Percentiles rank a stretch among this genome's conserved stretches.
Evolutionary conservation across 2,797 vertebrate genomes (phyloP).

Genomic region (Pteronotus mesoamericanus): DNA sequence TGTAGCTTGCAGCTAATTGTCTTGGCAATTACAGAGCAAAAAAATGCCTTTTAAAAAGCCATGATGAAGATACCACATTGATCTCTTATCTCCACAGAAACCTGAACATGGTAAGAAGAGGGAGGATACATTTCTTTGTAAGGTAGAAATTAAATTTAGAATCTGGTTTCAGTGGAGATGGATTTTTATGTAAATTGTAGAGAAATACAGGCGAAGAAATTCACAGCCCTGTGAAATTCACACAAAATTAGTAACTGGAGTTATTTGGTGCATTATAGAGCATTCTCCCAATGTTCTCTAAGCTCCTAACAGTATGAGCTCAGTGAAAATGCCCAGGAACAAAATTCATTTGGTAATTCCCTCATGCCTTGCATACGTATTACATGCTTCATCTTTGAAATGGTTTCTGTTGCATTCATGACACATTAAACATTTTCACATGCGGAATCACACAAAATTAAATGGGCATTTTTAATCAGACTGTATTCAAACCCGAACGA

Average conservation of each 20-base stretch:
- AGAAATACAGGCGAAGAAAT: constrained; percentile 29
- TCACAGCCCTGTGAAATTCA: neutral
- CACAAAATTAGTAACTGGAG: constrained; percentile 19
- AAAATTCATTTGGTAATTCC: neutral
- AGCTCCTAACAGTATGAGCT: neutral
- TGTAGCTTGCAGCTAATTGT: constrained; percentile 37
- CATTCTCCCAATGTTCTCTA: neutral
- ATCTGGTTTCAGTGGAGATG: neutral
- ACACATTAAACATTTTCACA: neutral
- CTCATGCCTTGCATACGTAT: neutral
- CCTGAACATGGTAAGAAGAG: neutral
- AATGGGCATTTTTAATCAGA: neutral
- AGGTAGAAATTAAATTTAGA: constrained; percentile 20
- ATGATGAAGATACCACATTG: neutral
- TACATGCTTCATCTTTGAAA: neutral
- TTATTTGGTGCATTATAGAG: neutral
- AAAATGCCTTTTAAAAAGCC: constrained; percentile 8
- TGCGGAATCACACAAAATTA: neutral
- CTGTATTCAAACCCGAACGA: neutral
- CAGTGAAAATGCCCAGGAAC: neutral
- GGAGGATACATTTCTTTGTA: neutral
- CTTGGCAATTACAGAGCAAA: neutral
- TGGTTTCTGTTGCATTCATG: neutral
- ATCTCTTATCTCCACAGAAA: neutral
- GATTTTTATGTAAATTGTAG: constrained; percentile 32